Conservation (phyloP, 1,140 invertebrate species). For the Sycophaga agraensis region DNA sequence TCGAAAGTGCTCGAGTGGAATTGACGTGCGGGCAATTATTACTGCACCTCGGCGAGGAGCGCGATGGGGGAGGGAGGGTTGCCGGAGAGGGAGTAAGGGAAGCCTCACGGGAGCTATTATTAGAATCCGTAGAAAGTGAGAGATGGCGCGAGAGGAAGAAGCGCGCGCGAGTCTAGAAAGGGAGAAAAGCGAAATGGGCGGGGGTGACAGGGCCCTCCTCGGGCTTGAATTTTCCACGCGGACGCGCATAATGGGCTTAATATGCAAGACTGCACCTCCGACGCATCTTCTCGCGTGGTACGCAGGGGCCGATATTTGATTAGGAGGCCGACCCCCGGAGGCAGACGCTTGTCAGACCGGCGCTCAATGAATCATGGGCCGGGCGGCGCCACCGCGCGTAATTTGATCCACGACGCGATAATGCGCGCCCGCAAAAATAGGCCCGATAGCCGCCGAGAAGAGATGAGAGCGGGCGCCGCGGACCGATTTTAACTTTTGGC, state of each 20-base stretch:
- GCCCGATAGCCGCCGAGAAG: conserved; percentile 1
- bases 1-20: no score
- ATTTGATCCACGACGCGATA: conserved; percentile 11
- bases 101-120: background rate
- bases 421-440: conserved; percentile 10
- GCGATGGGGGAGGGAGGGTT: no score
- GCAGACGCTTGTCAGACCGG: conserved; percentile 15
- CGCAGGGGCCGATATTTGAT: conserved; percentile 8
- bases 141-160: background rate
- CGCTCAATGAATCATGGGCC: conserved; percentile 23
- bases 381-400: background rate
- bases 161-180: background rate
- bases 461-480: background rate
- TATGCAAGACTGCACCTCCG: no score
- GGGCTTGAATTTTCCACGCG: conserved; percentile 5
- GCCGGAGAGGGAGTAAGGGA: background rate
- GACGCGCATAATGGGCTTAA: no score
- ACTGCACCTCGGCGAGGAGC: no score
- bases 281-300: background rate
- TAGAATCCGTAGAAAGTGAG: background rate
- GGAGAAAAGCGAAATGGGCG: no score
- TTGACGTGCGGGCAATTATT: no score
- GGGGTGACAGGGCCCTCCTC: no score
- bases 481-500: conserved; percentile 6
- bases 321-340: no score